A percentile compares a stretch with the other conserved stretches of the same genome.
Conservation (phyloP, 2,797 vertebrate genomes). For the Pseudochaenichthys georgianus region DNA sequence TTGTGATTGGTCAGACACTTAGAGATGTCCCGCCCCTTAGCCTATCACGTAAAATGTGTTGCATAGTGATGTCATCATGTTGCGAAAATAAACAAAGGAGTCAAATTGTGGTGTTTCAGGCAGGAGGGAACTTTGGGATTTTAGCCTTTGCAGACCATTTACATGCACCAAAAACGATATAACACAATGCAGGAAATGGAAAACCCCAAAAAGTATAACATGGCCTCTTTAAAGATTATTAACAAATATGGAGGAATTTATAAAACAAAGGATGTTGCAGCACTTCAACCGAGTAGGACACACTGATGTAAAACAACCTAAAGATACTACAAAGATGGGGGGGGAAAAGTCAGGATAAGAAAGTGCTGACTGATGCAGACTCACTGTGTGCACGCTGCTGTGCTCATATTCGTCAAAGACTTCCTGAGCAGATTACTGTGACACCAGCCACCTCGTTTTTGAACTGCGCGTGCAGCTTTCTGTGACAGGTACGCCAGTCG, state of each 20-base stretch:
- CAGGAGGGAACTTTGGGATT: too few species aligned
- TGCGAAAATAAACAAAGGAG: too few species aligned
- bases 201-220: too few species aligned
- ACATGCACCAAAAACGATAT: too few species aligned
- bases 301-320: neutral
- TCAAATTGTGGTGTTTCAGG: too few species aligned
- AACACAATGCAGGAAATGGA: too few species aligned
- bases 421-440: constrained; percentile 68
- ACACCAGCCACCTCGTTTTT: constrained; percentile 81
- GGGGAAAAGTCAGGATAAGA: constrained; percentile 1
- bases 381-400: constrained; percentile 33
- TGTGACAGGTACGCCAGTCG: constrained; percentile 82
- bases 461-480: constrained; percentile 75
- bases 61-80: too few species aligned
- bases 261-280: neutral
- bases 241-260: neutral
- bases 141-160: too few species aligned
- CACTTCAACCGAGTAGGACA: neutral
- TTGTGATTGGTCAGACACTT: too few species aligned
- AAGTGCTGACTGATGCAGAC: constrained; percentile 63
- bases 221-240: neutral
- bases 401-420: constrained; percentile 56
- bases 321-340: constrained; percentile 1
- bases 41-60: too few species aligned
- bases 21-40: too few species aligned